Evolutionary conservation across 2,888 invertebrate species (phyloP).

Genomic region (Andrena hattorfiana): DNA sequence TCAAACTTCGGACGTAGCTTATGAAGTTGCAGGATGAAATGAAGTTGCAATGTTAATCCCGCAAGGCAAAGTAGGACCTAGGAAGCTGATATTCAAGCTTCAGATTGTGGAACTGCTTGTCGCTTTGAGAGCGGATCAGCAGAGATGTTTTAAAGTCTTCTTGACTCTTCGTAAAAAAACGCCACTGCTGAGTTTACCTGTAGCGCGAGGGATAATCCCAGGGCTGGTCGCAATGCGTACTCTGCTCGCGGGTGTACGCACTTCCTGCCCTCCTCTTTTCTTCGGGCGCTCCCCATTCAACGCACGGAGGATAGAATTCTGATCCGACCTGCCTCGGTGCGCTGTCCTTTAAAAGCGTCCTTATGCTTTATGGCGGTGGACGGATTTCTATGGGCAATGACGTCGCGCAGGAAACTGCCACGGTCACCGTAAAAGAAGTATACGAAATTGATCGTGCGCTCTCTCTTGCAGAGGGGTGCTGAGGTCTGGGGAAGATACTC

Average conservation of each 20-base stretch:
- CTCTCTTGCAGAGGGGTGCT: background rate
- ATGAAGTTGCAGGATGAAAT: no score
- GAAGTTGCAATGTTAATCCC: no score
- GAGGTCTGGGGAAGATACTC: no score
- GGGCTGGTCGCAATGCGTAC: background rate
- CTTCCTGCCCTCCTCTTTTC: constrained; percentile 68
- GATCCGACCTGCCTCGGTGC: constrained; percentile 66
- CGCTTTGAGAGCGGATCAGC: no score
- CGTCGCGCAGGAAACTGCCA: constrained; percentile 51
- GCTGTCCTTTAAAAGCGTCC: constrained; percentile 66
- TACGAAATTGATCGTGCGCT: constrained; percentile 26
- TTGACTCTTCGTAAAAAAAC: no score
- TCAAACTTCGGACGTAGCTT: no score
- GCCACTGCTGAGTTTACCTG: no score
- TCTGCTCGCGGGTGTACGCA: constrained; percentile 48
- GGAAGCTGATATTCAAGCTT: no score
- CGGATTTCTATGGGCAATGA: constrained; percentile 43
- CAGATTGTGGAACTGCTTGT: no score
- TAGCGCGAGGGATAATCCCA: background rate
- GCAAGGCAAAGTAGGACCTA: no score
- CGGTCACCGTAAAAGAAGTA: constrained; percentile 30
- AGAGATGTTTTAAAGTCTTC: no score
- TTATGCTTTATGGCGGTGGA: constrained; percentile 72
- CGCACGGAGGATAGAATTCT: constrained; percentile 64
- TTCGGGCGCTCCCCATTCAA: constrained; percentile 66